Evolutionary conservation across 2,797 vertebrate species (phyloP).

Genomic region (Sciurus vulgaris): DNA sequence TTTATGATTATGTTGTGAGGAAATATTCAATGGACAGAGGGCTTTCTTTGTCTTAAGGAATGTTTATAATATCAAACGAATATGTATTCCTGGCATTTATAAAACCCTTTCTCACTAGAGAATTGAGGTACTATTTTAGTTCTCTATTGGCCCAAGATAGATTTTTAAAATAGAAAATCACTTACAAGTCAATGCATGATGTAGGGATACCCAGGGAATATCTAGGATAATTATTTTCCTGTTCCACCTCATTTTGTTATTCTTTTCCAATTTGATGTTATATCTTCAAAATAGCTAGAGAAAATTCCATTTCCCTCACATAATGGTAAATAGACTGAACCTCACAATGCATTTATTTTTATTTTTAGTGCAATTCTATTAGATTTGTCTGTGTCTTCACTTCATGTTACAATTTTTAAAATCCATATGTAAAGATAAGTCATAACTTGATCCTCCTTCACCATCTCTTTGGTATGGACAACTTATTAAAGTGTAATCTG

Average conservation of each 20-base stretch:
- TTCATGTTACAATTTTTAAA: constrained; percentile 1
- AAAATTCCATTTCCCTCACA: constrained; percentile 45
- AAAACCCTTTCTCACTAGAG: constrained; percentile 27
- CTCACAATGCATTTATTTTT: not conserved
- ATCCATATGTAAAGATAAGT: constrained; percentile 49
- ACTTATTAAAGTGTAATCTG: constrained; percentile 23
- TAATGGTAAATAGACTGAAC: not conserved
- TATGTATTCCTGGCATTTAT: constrained; percentile 53
- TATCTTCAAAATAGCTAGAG: constrained; percentile 46
- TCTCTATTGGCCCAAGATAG: constrained; percentile 12
- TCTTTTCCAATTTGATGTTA: constrained; percentile 50
- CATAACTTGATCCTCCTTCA: constrained; percentile 40
- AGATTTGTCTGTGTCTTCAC: constrained; percentile 56
- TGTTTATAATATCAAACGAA: not conserved
- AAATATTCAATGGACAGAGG: not conserved
- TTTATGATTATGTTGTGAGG: not conserved
- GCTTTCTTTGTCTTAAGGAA: constrained; percentile 28
- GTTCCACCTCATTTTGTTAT: constrained; percentile 53
- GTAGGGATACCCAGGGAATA: not conserved
- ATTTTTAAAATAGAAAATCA: constrained; percentile 60
- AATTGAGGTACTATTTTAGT: constrained; percentile 14
- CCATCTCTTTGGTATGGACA: not conserved
- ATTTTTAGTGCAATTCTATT: constrained; percentile 37
- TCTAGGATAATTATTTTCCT: constrained; percentile 63
- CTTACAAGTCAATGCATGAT: not conserved